phyloP scores from a whole-genome alignment of 2,888 invertebrate genomes.

The Drosophila setosimentum region DNA sequence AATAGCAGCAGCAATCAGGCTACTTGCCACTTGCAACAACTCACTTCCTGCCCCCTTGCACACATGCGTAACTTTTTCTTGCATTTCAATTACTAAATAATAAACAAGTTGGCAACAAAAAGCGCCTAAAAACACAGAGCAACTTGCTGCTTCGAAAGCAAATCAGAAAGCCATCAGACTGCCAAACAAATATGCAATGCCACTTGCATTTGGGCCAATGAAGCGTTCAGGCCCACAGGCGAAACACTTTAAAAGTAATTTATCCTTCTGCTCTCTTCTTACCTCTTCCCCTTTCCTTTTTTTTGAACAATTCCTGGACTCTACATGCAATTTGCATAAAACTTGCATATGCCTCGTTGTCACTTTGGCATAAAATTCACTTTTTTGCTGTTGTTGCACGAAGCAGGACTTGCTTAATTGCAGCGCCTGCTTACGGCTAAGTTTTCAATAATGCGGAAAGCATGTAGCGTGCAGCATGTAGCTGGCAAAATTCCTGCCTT shows the following conservation, averaged over 20 bases:
- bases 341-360: slow-evolving; percentile 55
- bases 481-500: slow-evolving; percentile 53
- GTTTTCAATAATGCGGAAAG: slow-evolving; percentile 75
- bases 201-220: slow-evolving; percentile 67
- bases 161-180: slow-evolving; percentile 77
- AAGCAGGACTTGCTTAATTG: slow-evolving; percentile 60
- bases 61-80: slow-evolving; percentile 64
- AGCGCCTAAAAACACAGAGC: slow-evolving; percentile 50
- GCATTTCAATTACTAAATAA: slow-evolving; percentile 80
- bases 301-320: slow-evolving; percentile 29
- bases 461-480: slow-evolving; percentile 54
- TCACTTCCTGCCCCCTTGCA: not conserved
- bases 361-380: slow-evolving; percentile 70
- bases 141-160: slow-evolving; percentile 71
- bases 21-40: slow-evolving; percentile 18
- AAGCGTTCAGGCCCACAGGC: slow-evolving; percentile 40
- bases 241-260: slow-evolving; percentile 76
- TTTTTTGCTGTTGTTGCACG: slow-evolving; percentile 42
- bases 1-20: slow-evolving; percentile 38
- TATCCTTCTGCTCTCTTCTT: slow-evolving; percentile 54
- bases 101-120: slow-evolving; percentile 71
- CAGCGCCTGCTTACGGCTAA: slow-evolving; percentile 64
- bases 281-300: not conserved
- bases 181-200: slow-evolving; percentile 47
- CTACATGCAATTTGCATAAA: slow-evolving; percentile 74